A percentile compares a stretch with the other conserved stretches of the same genome.
Evolutionary conservation across 2,113 vertebrate genomes (phyloP).

Genomic region (Campylorhamphus procurvoides): DNA sequence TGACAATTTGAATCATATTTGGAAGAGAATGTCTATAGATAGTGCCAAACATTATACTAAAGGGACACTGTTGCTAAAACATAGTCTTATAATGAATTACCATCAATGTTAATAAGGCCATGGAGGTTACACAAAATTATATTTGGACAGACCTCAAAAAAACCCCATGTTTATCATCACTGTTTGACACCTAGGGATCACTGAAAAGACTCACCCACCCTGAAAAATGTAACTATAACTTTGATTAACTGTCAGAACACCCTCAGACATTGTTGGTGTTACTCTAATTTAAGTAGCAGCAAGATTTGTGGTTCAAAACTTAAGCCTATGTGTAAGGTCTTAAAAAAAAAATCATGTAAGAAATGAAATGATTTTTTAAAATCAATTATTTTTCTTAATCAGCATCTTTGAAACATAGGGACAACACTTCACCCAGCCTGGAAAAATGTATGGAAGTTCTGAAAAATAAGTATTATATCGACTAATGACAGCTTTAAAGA

Average conservation of each 20-base stretch:
- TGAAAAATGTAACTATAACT: not conserved
- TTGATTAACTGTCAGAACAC: not conserved
- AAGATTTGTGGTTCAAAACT: not conserved
- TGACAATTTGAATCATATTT: not conserved
- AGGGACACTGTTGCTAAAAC: not conserved
- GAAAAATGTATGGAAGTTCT: not conserved
- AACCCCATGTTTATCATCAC: accelerated
- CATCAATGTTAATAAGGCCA: not conserved
- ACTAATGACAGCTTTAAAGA: not conserved
- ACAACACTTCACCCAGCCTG: not conserved
- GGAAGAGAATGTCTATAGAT: not conserved
- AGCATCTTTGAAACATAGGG: not conserved
- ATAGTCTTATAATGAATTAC: not conserved
- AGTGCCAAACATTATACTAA: not conserved
- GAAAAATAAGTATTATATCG: slow-evolving; percentile 22
- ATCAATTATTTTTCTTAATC: not conserved
- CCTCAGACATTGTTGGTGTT: accelerated
- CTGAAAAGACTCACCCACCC: not conserved
- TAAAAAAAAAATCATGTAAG: not conserved
- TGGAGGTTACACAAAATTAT: not conserved
- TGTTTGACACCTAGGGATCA: not conserved
- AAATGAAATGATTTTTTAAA: not conserved
- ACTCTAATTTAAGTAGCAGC: not conserved
- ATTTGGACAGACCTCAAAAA: not conserved
- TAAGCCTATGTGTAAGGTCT: not conserved